Percentiles rank a stretch among this genome's conserved stretches.
Evolutionary conservation across 2,888 invertebrate genomes (phyloP).

Genomic region (Microplitis manilae): DNA sequence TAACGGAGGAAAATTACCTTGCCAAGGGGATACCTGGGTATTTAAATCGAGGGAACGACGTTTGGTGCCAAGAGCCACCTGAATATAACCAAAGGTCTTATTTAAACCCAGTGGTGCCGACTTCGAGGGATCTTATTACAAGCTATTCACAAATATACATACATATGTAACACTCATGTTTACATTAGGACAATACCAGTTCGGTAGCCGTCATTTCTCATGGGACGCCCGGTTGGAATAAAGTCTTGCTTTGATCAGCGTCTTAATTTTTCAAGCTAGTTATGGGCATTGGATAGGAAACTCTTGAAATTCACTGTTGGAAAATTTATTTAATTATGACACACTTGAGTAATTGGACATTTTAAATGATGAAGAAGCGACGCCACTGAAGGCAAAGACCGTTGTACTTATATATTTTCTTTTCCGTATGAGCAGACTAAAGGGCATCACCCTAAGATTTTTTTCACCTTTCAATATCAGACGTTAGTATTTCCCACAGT

Average conservation of each 20-base stretch:
- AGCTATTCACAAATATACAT: neutral
- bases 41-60: slow-evolving; percentile 66
- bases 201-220: too few species aligned
- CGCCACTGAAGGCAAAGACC: slow-evolving; percentile 66
- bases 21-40: slow-evolving; percentile 64
- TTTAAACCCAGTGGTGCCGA: slow-evolving; percentile 57
- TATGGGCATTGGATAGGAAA: neutral
- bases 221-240: too few species aligned
- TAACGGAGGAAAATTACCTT: slow-evolving; percentile 57
- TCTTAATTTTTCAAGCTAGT: too few species aligned
- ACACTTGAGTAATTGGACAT: neutral
- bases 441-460: slow-evolving; percentile 56
- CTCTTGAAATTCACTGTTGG: neutral
- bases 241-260: too few species aligned
- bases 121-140: slow-evolving; percentile 35
- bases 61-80: slow-evolving; percentile 64
- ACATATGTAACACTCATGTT: neutral
- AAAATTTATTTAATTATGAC: neutral
- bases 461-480: slow-evolving; percentile 67
- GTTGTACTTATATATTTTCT: slow-evolving; percentile 62
- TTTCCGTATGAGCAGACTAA: slow-evolving; percentile 53
- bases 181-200: neutral
- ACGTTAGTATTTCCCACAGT: slow-evolving; percentile 70
- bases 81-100: slow-evolving; percentile 65
- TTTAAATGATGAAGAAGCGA: slow-evolving; percentile 43